Conservation (phyloP, 2,888 invertebrate genomes). For the Ormyrus rosae region DNA sequence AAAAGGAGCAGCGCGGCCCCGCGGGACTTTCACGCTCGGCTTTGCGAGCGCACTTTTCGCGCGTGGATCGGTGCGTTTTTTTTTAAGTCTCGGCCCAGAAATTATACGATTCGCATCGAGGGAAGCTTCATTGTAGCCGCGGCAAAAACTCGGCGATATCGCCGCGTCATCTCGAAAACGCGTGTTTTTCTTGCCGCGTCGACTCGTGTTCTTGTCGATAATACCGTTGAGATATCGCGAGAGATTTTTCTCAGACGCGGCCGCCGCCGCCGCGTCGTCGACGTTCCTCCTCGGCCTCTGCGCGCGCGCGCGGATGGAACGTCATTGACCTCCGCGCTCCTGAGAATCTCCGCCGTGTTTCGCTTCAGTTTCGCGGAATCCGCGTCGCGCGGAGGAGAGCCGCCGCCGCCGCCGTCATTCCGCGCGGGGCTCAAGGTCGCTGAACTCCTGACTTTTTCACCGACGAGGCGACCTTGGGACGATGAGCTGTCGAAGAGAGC, state of each 20-base stretch:
- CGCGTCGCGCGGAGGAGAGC: neutral
- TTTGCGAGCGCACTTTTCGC: no score
- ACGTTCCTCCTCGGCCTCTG: neutral
- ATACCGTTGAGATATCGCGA: neutral
- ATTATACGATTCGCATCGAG: neutral
- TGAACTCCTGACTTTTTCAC: neutral
- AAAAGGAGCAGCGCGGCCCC: neutral
- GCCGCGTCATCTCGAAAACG: no score
- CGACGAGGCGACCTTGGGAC: neutral
- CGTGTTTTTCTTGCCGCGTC: neutral
- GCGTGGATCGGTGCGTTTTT: no score
- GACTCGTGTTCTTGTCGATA: no score
- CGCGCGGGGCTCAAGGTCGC: neutral
- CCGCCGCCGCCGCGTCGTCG: slow-evolving; percentile 7
- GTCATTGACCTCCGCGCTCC: neutral
- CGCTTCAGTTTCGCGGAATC: slow-evolving; percentile 5
- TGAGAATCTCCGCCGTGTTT: neutral
- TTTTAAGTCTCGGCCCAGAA: neutral
- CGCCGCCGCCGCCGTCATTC: no score
- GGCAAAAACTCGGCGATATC: no score
- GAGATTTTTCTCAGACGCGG: neutral
- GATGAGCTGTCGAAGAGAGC: neutral
- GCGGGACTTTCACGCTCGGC: no score
- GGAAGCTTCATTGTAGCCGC: neutral
- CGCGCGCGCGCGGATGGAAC: no score